These are phyloP conservation scores for Probaryconus sp. DNA, from an alignment of 1,140 invertebrate genomes.

Conservation along the genomic window DNA sequence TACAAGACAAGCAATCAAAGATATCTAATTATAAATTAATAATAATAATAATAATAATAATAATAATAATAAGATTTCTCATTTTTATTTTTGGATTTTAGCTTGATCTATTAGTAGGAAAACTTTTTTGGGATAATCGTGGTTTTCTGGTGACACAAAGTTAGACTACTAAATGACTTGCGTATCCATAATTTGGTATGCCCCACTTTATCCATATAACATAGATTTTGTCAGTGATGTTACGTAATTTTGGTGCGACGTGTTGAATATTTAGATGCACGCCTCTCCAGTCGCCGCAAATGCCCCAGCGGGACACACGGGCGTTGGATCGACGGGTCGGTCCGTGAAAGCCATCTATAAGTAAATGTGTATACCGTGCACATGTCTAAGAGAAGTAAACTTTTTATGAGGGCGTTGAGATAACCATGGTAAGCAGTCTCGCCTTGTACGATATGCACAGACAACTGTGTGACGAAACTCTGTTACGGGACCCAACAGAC, in stretches of 20 bases:
- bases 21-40: constrained; percentile 35
- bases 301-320: constrained; percentile 41
- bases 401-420: constrained; percentile 72
- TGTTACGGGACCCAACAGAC: constrained; percentile 71
- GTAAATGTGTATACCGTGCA: constrained; percentile 60
- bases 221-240: constrained; percentile 40
- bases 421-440: constrained; percentile 51
- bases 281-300: constrained; percentile 59
- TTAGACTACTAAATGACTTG: too few species aligned
- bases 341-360: constrained; percentile 67
- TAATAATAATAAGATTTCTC: too few species aligned
- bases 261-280: constrained; percentile 71
- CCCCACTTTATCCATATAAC: not conserved
- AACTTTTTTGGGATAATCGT: too few species aligned
- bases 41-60: constrained; percentile 8
- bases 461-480: constrained; percentile 76
- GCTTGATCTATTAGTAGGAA: too few species aligned
- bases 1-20: constrained; percentile 13
- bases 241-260: constrained; percentile 65
- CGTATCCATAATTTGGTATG: too few species aligned
- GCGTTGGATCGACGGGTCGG: constrained; percentile 31
- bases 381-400: constrained; percentile 65
- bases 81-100: too few species aligned
- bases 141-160: too few species aligned
- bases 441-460: constrained; percentile 72